These are phyloP conservation scores for Cydia amplana DNA, from an alignment of 1,140 invertebrate species.

Conservation along the genomic window DNA sequence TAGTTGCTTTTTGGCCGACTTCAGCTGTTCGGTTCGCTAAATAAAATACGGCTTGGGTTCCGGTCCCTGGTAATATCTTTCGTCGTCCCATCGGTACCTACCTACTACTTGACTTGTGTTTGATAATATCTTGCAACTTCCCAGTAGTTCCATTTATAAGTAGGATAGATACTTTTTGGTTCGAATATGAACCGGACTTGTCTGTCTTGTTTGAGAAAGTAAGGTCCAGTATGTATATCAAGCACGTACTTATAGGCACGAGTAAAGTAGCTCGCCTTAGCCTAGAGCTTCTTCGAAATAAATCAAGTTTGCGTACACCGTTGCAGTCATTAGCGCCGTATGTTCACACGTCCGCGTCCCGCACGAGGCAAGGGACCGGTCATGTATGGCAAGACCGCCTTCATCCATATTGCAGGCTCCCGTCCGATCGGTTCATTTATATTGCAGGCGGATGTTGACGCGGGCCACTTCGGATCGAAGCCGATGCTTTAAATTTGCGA, in stretches of 20 bases:
- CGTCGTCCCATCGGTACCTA: too few relatives aligned
- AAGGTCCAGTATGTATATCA: conserved; percentile 7
- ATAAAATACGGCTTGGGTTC: neutral
- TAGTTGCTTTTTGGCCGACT: neutral
- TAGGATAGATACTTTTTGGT: too few relatives aligned
- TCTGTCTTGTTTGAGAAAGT: too few relatives aligned
- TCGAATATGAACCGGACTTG: too few relatives aligned
- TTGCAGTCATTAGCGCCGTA: conserved; percentile 43
- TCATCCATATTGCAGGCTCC: conserved; percentile 49
- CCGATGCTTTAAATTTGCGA: neutral
- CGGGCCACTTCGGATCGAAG: neutral
- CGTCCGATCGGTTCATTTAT: conserved; percentile 54
- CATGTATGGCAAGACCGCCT: conserved; percentile 47
- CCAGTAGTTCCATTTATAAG: too few relatives aligned
- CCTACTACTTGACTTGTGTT: neutral
- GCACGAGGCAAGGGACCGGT: conserved; percentile 36
- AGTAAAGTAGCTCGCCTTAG: conserved; percentile 21
- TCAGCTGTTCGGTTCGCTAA: neutral
- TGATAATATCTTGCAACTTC: neutral
- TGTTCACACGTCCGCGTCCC: conserved; percentile 39
- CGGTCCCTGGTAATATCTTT: neutral
- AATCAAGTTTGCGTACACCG: conserved; percentile 43
- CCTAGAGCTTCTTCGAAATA: conserved; percentile 36
- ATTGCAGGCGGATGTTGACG: conserved; percentile 46
- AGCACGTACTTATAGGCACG: neutral